Evolutionary conservation across 2,888 invertebrate species (phyloP), one percentile per base, ranked within the genome.

Genomic region (Leptinotarsa tumamoca): DNA sequence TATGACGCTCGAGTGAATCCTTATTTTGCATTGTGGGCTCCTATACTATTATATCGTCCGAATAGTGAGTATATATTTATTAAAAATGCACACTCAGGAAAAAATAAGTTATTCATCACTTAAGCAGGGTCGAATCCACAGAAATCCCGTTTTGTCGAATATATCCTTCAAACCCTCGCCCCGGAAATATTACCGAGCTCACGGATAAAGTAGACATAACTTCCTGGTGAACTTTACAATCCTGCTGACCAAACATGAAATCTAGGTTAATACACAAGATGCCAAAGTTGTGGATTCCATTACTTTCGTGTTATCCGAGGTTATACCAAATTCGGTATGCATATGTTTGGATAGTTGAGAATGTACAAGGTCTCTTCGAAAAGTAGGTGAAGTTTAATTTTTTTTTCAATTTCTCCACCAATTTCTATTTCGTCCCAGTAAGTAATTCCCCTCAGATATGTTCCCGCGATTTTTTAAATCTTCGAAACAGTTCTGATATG

Each of bases 231-330:
- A 23, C 43, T 21, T 71, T 13, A 50, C 50, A 71, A 63, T 61
- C 51, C 63, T 72, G 72, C 72, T 72, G 72, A 72, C 72, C 54
- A 67, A 54, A 72, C 72, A 72, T 15, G 49, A 67, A 52, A 27
- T 67, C 58, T 51, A 13, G 67, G 67, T 23, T 66, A 33, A 15
- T 33, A 33, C 51, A 18, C 33, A 7, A 14, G 33, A 17, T 27
- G 63, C 43, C 58, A 58, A 63, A 63, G 66, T 52, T 67, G 66
- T 51, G 27, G 50, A 66, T 51, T 63, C 23, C 63, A 71, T 49
- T 61, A 21, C 71, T 21, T 21, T 2, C 61, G 14, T 61, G 15
- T 13, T 27, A 27, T 61, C 61, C 15, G 14, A 61, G 15, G 14
- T n/a, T 63, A n/a, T 43, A 63, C 63, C 33, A 27, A 33, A 3